A percentile compares a stretch with the other conserved stretches of the same genome.
phyloP scores from a whole-genome alignment of 2,888 invertebrate genomes.

The Muschampia plurimacula region DNA sequence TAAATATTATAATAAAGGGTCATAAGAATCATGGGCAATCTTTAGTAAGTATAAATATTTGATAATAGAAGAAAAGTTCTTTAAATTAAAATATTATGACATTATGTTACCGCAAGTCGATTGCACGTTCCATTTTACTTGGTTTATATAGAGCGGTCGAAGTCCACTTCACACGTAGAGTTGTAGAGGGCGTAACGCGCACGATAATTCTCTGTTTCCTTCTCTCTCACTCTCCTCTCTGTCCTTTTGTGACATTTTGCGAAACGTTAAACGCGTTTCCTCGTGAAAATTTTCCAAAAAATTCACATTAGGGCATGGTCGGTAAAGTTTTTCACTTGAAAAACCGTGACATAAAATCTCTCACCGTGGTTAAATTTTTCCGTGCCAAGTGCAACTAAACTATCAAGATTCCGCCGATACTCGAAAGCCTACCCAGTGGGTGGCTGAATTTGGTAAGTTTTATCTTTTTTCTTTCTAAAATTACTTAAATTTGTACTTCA shows the following conservation, averaged over 20 bases:
- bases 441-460: constrained; percentile 90
- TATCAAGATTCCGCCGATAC: constrained; percentile 93
- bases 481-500: background rate
- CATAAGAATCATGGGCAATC: no score
- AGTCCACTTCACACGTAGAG: constrained; percentile 37
- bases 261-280: constrained; percentile 72
- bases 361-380: constrained; percentile 81
- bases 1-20: no score
- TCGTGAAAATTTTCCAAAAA: constrained; percentile 65
- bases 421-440: constrained; percentile 92
- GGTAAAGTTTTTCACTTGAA: constrained; percentile 75
- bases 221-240: constrained; percentile 50
- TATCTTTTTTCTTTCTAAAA: constrained; percentile 27
- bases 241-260: constrained; percentile 78
- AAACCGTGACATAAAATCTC: constrained; percentile 75
- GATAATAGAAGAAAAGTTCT: no score
- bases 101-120: background rate
- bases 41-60: no score
- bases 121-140: constrained; percentile 13
- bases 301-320: constrained; percentile 81
- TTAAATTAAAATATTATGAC: no score
- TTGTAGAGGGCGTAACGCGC: constrained; percentile 62
- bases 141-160: constrained; percentile 61
- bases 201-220: constrained; percentile 53
- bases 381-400: constrained; percentile 87